Percentiles rank a stretch among this genome's conserved stretches.
phyloP scores from a whole-genome alignment of 1,140 invertebrate genomes.

The Drosophila subpulchrella region DNA sequence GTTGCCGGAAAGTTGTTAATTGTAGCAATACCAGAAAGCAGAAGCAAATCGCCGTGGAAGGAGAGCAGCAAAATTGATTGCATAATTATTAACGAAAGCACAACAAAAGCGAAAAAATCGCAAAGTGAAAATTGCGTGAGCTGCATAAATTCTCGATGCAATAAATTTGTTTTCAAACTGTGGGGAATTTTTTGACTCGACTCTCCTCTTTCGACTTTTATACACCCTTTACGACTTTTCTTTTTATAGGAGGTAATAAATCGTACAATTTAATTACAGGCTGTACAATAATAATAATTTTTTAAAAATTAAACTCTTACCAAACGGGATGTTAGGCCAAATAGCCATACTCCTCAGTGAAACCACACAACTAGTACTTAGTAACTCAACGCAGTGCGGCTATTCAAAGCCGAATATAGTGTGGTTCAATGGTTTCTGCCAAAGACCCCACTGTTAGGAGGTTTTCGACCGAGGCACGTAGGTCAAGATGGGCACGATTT shows the following conservation, averaged over 20 bases:
- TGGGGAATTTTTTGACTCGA: neutral
- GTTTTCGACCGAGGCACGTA: constrained; percentile 55
- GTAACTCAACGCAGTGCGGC: constrained; percentile 13
- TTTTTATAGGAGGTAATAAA: too few species aligned
- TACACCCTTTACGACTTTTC: constrained; percentile 6
- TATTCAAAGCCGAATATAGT: constrained; percentile 44
- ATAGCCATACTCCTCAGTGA: constrained; percentile 9
- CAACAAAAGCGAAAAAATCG: constrained; percentile 15
- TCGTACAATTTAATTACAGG: too few species aligned
- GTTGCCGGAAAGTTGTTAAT: constrained; percentile 48
- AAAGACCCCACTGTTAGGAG: constrained; percentile 33
- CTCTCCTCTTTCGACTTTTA: constrained; percentile 6
- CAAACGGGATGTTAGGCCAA: constrained; percentile 4
- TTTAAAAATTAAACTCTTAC: constrained; percentile 17
- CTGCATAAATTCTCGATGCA: constrained; percentile 70
- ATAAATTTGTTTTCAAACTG: constrained; percentile 55
- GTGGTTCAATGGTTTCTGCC: constrained; percentile 35
- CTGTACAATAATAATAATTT: too few species aligned
- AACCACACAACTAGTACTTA: constrained; percentile 15
- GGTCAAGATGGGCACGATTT: constrained; percentile 67
- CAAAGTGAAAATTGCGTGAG: constrained; percentile 70
- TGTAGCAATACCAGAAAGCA: constrained; percentile 21
- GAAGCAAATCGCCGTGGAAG: constrained; percentile 23
- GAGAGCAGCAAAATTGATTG: constrained; percentile 47
- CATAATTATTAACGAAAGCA: constrained; percentile 67